phyloP scores from a whole-genome alignment of 2,113 vertebrate species.

The Cettia cetti region DNA sequence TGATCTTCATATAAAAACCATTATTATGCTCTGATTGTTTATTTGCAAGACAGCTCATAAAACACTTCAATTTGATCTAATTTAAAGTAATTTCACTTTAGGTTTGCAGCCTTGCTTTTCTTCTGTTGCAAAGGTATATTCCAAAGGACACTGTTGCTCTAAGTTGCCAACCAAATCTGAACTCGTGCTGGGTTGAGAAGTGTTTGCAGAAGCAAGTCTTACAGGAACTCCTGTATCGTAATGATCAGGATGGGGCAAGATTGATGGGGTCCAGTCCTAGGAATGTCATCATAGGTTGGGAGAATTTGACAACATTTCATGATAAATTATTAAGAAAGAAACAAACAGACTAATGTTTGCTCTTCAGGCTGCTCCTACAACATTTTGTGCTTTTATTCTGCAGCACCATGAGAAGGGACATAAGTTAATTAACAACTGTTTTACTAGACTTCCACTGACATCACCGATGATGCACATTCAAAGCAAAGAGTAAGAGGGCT shows the following conservation, averaged over 20 bases:
- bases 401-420: conserved; percentile 7
- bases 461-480: conserved; percentile 45
- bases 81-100: background rate
- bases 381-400: conserved; percentile 15
- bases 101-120: background rate
- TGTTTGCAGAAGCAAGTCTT: background rate
- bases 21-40: background rate
- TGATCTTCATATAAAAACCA: background rate
- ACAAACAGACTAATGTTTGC: conserved; percentile 48
- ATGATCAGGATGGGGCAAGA: background rate
- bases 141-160: background rate
- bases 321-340: conserved; percentile 66
- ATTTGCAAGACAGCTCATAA: background rate
- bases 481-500: conserved; percentile 24
- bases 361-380: conserved; percentile 19
- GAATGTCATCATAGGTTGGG: background rate
- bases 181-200: background rate
- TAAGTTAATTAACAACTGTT: conserved; percentile 64
- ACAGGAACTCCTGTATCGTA: background rate
- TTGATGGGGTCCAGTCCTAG: background rate
- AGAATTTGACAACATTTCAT: background rate
- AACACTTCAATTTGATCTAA: background rate
- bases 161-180: background rate
- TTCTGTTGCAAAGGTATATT: background rate
- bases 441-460: conserved; percentile 30